These are phyloP conservation scores for Ameiurus melas DNA, from an alignment of 2,113 vertebrate genomes.

Conservation along the genomic window DNA sequence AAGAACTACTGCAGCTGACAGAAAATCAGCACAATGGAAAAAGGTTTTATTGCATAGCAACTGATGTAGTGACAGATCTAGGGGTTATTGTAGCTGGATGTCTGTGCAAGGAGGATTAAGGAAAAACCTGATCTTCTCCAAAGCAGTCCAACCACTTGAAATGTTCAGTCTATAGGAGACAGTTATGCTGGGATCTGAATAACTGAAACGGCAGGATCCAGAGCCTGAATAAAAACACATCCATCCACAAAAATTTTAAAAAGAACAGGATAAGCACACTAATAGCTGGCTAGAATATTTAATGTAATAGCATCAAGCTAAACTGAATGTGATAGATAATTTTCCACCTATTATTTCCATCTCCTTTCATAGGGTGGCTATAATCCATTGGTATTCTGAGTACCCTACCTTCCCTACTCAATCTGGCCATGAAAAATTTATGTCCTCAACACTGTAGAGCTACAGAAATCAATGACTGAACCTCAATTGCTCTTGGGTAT, in stretches of 20 bases:
- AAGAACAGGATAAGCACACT: slow-evolving; percentile 14
- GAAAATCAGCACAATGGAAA: neutral
- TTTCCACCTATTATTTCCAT: slow-evolving; percentile 26
- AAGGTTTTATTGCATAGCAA: slow-evolving; percentile 43
- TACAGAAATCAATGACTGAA: slow-evolving; percentile 46
- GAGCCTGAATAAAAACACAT: slow-evolving; percentile 76
- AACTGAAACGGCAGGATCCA: slow-evolving; percentile 92
- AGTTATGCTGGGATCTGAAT: slow-evolving; percentile 89
- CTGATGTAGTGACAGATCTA: slow-evolving; percentile 58
- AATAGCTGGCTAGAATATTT: slow-evolving; percentile 14
- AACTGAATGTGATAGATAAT: slow-evolving; percentile 29
- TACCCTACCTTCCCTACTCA: slow-evolving; percentile 8
- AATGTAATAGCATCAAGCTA: slow-evolving; percentile 20
- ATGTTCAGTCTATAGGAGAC: slow-evolving; percentile 87
- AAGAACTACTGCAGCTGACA: neutral
- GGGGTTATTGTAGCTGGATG: neutral
- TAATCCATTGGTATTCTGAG: slow-evolving; percentile 42
- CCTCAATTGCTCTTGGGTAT: slow-evolving; percentile 25
- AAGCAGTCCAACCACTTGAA: slow-evolving; percentile 86
- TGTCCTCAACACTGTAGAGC: slow-evolving; percentile 52
- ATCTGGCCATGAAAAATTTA: slow-evolving; percentile 49
- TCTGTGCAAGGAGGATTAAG: slow-evolving; percentile 38
- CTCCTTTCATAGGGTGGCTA: slow-evolving; percentile 43
- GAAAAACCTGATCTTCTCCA: slow-evolving; percentile 91
- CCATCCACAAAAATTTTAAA: slow-evolving; percentile 11